These are phyloP conservation scores for Ormia ochracea DNA, from an alignment of 2,888 invertebrate genomes.

Conservation along the genomic window DNA sequence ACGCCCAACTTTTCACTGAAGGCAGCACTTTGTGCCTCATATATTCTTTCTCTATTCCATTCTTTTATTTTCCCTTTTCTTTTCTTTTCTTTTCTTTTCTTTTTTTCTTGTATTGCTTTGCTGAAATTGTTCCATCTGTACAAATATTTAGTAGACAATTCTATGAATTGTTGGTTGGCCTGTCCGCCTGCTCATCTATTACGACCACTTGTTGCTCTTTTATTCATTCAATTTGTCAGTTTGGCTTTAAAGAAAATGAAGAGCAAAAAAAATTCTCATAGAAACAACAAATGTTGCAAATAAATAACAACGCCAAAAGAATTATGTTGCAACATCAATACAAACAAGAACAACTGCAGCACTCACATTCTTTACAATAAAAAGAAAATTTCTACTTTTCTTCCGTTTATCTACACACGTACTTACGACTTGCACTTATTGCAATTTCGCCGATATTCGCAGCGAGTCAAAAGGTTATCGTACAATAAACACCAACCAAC, in stretches of 20 bases:
- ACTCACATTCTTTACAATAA: not conserved
- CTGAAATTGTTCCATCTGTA: slow-evolving; percentile 57
- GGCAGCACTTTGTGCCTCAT: slow-evolving; percentile 34
- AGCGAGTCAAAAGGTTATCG: slow-evolving; percentile 75
- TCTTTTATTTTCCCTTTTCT: not conserved
- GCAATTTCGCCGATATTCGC: slow-evolving; percentile 58
- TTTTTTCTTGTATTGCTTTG: slow-evolving; percentile 6
- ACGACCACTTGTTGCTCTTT: slow-evolving; percentile 75
- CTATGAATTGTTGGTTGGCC: slow-evolving; percentile 40
- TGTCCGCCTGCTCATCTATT: slow-evolving; percentile 63
- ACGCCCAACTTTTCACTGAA: slow-evolving; percentile 59
- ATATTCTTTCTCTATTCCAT: slow-evolving; percentile 3
- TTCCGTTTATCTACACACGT: not conserved
- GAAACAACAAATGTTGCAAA: slow-evolving; percentile 35
- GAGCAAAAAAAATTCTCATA: not conserved
- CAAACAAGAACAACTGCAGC: slow-evolving; percentile 64
- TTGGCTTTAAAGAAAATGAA: too few species aligned
- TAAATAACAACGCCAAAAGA: slow-evolving; percentile 45
- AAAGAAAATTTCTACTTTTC: slow-evolving; percentile 32
- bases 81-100: slow-evolving; percentile 3
- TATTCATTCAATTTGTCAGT: slow-evolving; percentile 77
- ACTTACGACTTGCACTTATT: slow-evolving; percentile 37
- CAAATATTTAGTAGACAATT: slow-evolving; percentile 54
- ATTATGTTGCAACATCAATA: slow-evolving; percentile 34
- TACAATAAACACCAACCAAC: slow-evolving; percentile 60